Evolutionary conservation across 2,113 vertebrate species (phyloP).

Genomic region (Sula dactylatra): DNA sequence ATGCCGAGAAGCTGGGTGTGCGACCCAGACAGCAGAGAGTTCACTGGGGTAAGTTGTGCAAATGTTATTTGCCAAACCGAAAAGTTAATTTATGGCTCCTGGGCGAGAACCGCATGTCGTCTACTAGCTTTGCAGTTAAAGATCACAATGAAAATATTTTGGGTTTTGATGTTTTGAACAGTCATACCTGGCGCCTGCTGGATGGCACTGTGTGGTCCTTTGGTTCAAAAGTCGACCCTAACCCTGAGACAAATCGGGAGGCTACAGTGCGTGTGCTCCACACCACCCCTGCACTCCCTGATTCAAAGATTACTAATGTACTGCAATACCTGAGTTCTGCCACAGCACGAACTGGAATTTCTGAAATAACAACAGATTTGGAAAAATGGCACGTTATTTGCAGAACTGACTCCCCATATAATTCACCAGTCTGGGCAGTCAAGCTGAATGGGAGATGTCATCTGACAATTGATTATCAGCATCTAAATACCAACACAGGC

Average conservation of each 20-base stretch:
- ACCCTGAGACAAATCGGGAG: background rate
- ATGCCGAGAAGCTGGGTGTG: background rate
- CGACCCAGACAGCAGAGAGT: no score
- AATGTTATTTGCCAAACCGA: background rate
- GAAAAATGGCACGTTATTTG: background rate
- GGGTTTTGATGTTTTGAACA: background rate
- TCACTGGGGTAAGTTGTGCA: background rate
- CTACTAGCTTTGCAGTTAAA: background rate
- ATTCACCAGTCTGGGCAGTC: background rate
- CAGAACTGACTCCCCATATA: background rate
- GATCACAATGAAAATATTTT: background rate
- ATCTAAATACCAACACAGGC: background rate
- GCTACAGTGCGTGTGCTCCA: background rate
- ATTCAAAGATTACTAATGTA: background rate
- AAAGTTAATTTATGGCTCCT: background rate
- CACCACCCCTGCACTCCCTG: background rate
- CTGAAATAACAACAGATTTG: background rate
- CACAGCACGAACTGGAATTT: background rate
- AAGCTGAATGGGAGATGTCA: background rate
- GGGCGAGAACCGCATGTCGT: background rate
- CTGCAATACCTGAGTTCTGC: background rate
- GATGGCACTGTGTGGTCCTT: background rate
- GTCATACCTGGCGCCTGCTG: background rate
- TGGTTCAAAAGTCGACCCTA: background rate
- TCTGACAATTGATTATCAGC: background rate